These are phyloP conservation scores for Melanotaenia maccullochi DNA, from an alignment of 2,797 vertebrate genomes.

Conservation along the genomic window DNA sequence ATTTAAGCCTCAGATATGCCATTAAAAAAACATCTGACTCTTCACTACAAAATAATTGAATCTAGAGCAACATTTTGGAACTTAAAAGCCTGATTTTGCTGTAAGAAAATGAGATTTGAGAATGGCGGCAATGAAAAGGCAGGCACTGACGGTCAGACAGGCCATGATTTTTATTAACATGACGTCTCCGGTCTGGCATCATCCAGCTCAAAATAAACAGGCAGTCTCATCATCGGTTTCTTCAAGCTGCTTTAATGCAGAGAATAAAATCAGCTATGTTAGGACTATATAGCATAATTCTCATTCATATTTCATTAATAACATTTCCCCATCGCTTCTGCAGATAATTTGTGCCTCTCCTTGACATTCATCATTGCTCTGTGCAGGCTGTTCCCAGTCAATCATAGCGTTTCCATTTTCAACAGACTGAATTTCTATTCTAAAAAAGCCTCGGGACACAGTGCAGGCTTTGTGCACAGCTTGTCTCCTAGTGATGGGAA, in stretches of 20 bases:
- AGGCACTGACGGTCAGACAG: conserved; percentile 52
- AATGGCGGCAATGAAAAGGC: conserved; percentile 24
- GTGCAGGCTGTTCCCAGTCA: conserved; percentile 70
- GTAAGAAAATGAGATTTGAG: conserved; percentile 38
- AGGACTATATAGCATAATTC: conserved; percentile 53
- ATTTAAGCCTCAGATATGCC: conserved; percentile 39
- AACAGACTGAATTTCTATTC: conserved; percentile 74
- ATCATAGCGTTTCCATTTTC: conserved; percentile 78
- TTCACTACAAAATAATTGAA: conserved; percentile 52
- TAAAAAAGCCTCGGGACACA: conserved; percentile 75
- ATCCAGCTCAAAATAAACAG: conserved; percentile 62
- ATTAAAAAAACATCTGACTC: conserved; percentile 39
- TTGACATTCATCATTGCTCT: conserved; percentile 64
- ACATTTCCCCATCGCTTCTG: conserved; percentile 56
- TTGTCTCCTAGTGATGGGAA: conserved; percentile 78
- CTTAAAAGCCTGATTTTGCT: conserved; percentile 32
- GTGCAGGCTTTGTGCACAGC: conserved; percentile 75
- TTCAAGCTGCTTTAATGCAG: conserved; percentile 36
- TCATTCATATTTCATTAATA: conserved; percentile 68
- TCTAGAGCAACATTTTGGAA: conserved; percentile 42
- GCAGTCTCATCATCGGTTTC: conserved; percentile 54
- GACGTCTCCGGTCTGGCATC: conserved; percentile 61
- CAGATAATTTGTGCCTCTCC: conserved; percentile 66
- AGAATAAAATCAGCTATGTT: conserved; percentile 44
- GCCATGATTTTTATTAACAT: conserved; percentile 57